Conservation (phyloP, 2,797 vertebrate genomes). For the Sebastes nivosus region DNA sequence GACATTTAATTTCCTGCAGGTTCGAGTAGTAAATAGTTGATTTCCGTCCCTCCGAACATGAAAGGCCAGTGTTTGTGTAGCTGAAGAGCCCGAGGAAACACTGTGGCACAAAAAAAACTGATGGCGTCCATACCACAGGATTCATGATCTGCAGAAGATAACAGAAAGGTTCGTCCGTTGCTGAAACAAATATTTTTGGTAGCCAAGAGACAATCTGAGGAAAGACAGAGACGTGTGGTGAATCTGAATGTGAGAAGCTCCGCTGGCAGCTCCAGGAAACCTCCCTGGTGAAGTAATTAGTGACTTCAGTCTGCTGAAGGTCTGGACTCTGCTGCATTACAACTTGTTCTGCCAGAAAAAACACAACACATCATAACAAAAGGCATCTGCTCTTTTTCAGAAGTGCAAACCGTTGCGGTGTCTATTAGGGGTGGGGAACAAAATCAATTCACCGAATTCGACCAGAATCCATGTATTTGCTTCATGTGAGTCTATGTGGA, state of each 20-base stretch:
- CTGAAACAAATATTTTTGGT: too few species aligned
- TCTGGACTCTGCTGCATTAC: background rate
- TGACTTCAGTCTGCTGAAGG: background rate
- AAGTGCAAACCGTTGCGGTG: too few species aligned
- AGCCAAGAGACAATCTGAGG: background rate
- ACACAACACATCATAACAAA: too few species aligned
- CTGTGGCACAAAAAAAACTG: too few species aligned
- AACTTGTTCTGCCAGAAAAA: background rate
- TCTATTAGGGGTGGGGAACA: too few species aligned
- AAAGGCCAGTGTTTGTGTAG: background rate
- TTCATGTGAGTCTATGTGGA: too few species aligned
- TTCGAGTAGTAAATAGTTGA: background rate
- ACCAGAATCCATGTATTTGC: too few species aligned
- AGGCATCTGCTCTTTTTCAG: too few species aligned
- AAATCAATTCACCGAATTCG: too few species aligned
- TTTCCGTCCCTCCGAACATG: background rate
- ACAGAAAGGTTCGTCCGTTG: too few species aligned
- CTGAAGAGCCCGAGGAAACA: background rate
- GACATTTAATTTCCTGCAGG: constrained; percentile 29
- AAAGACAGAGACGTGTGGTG: background rate
- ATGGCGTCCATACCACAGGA: too few species aligned
- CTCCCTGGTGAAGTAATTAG: background rate
- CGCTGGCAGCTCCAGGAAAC: background rate
- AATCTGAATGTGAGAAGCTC: background rate
- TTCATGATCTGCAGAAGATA: too few species aligned